phyloP scores from a whole-genome alignment of 2,113 vertebrate genomes.

The Macquaria ambigua region DNA sequence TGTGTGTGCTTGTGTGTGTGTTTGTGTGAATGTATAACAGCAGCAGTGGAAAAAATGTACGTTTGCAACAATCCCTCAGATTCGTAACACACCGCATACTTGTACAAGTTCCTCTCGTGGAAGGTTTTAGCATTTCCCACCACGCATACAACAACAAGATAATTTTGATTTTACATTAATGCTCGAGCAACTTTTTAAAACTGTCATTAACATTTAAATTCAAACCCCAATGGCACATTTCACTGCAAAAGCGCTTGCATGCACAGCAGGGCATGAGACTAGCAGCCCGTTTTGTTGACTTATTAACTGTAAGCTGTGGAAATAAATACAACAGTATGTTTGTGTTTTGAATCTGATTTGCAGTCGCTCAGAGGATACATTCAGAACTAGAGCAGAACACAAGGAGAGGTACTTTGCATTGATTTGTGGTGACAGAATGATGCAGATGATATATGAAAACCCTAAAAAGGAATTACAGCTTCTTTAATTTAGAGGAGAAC shows the following conservation, averaged over 20 bases:
- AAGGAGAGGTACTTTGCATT: constrained; percentile 35
- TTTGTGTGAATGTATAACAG: constrained; percentile 38
- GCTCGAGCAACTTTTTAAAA: constrained; percentile 30
- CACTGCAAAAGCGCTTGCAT: constrained; percentile 6
- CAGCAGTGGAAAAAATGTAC: neutral
- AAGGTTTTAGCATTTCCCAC: constrained; percentile 41
- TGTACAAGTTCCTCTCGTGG: constrained; percentile 22
- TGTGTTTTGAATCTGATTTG: constrained; percentile 43
- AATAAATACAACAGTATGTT: constrained; percentile 47
- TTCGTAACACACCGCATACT: constrained; percentile 11
- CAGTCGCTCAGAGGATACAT: constrained; percentile 15
- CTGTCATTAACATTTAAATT: constrained; percentile 46
- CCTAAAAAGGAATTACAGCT: neutral
- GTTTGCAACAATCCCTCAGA: constrained; percentile 40
- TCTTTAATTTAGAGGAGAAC: constrained; percentile 6
- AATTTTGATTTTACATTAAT: constrained; percentile 29
- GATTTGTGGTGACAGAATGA: constrained; percentile 41
- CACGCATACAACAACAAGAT: constrained; percentile 34
- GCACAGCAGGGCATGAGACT: constrained; percentile 30
- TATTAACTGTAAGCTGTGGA: constrained; percentile 42
- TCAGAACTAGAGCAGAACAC: constrained; percentile 21
- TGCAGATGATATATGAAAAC: constrained; percentile 12
- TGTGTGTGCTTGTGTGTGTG: constrained; percentile 18
- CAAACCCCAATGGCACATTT: constrained; percentile 29
- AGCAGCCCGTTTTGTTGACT: constrained; percentile 45